A percentile compares a stretch with the other conserved stretches of the same genome.
Evolutionary conservation across 2,113 vertebrate species (phyloP).

Genomic region (Suncus etruscus): DNA sequence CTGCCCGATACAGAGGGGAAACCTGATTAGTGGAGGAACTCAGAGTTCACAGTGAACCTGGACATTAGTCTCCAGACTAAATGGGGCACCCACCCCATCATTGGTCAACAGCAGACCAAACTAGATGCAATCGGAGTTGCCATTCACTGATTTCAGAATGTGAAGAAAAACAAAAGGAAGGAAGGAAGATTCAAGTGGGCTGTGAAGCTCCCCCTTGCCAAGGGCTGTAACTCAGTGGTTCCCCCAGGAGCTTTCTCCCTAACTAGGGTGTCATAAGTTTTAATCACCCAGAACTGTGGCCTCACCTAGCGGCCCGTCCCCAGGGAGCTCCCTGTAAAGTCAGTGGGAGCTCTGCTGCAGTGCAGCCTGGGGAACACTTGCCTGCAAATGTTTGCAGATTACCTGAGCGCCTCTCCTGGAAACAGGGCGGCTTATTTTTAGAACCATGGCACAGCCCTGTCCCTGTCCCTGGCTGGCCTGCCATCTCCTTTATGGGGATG

Average conservation of each 20-base stretch:
- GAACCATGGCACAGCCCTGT: neutral
- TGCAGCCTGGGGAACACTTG: constrained; percentile 56
- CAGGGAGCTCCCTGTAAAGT: constrained; percentile 58
- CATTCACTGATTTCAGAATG: constrained; percentile 70
- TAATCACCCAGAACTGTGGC: constrained; percentile 73
- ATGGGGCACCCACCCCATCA: neutral
- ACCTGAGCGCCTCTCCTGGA: constrained; percentile 55
- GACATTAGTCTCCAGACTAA: neutral
- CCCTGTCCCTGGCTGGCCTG: constrained; percentile 25
- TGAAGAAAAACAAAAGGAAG: constrained; percentile 50
- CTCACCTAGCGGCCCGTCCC: constrained; percentile 46
- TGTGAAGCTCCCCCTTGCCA: neutral
- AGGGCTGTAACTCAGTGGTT: neutral
- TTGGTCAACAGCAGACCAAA: neutral
- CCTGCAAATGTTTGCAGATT: constrained; percentile 78
- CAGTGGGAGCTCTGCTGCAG: constrained; percentile 59
- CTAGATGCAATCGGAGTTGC: constrained; percentile 49
- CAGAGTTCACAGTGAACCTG: neutral
- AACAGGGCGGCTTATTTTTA: constrained; percentile 77
- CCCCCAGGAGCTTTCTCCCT: neutral
- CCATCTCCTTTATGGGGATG: neutral
- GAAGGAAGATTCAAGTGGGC: constrained; percentile 54
- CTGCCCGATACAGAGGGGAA: neutral
- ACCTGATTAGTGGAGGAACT: neutral
- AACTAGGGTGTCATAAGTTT: constrained; percentile 69